Conservation (phyloP, 2,113 vertebrate genomes). For the Atractosteus spatula region DNA sequence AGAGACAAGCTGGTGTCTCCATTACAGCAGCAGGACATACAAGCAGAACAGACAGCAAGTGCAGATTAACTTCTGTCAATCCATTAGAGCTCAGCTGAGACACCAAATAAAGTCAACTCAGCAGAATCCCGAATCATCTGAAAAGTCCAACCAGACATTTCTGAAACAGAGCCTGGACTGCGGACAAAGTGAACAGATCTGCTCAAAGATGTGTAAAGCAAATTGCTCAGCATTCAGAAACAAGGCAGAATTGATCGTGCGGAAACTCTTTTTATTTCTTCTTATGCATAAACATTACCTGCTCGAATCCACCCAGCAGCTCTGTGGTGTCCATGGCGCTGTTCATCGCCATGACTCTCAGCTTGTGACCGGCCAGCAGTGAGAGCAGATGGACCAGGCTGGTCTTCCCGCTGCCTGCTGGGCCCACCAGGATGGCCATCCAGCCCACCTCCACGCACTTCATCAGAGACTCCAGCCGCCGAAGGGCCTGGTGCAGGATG, state of each 20-base stretch:
- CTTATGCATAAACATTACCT: slow-evolving; percentile 53
- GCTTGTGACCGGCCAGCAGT: slow-evolving; percentile 83
- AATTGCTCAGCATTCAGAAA: too few relatives aligned
- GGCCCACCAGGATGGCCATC: slow-evolving; percentile 94
- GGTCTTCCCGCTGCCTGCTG: slow-evolving; percentile 87
- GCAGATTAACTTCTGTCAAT: too few relatives aligned
- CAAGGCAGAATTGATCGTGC: not conserved
- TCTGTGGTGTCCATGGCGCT: slow-evolving; percentile 95
- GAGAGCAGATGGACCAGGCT: slow-evolving; percentile 87
- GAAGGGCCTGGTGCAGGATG: slow-evolving; percentile 82
- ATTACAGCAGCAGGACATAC: not conserved
- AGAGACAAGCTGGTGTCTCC: not conserved
- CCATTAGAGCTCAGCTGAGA: too few relatives aligned
- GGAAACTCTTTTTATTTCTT: too few relatives aligned
- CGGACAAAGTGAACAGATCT: too few relatives aligned
- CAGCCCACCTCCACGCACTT: slow-evolving; percentile 95
- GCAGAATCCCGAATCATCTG: too few relatives aligned
- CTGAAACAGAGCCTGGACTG: too few relatives aligned
- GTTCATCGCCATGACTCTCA: slow-evolving; percentile 93
- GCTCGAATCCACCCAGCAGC: slow-evolving; percentile 93
- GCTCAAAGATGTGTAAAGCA: too few relatives aligned
- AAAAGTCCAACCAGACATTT: too few relatives aligned
- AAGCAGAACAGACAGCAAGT: too few relatives aligned
- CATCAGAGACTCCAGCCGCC: slow-evolving; percentile 87
- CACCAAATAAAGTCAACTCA: too few relatives aligned